Percentiles rank a stretch among this genome's conserved stretches.
phyloP scores from a whole-genome alignment of 1,140 invertebrate species.

The Hormaphis cornu region DNA sequence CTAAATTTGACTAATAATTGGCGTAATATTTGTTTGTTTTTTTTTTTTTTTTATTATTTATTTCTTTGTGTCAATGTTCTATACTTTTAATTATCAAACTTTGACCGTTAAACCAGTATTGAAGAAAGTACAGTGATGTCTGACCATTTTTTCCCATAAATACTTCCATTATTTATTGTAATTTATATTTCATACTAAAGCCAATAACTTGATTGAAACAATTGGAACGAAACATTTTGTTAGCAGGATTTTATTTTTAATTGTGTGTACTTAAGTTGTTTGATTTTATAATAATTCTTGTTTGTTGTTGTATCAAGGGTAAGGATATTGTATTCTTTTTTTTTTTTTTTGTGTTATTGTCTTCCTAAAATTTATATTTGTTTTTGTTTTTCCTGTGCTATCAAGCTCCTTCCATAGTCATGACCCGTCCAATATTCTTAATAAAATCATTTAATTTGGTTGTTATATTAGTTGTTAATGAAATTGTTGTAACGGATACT shows the following conservation, averaged over 20 bases:
- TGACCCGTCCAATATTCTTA: conserved; percentile 25
- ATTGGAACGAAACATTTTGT: not conserved
- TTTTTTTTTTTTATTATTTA: too few relatives aligned
- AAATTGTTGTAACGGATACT: not conserved
- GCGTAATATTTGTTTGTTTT: conserved; percentile 22
- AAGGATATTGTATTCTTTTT: not conserved
- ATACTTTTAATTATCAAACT: not conserved
- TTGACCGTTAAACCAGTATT: conserved; percentile 22
- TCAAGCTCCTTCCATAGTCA: conserved; percentile 19
- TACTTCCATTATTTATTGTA: not conserved
- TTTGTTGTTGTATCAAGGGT: not conserved
- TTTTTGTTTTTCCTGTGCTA: not conserved
- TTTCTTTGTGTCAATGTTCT: not conserved
- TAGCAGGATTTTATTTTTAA: not conserved
- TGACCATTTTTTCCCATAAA: not conserved
- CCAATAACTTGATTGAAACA: not conserved
- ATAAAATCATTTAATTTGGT: conserved; percentile 1
- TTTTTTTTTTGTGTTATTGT: not conserved
- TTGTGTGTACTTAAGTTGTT: conserved; percentile 19
- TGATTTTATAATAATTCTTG: not conserved
- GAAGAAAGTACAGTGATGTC: not conserved
- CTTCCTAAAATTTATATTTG: conserved; percentile 7
- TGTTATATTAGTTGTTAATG: conserved; percentile 4
- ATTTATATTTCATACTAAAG: conserved; percentile 6
- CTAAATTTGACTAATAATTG: conserved; percentile 23